Conservation (phyloP, 2,797 vertebrate genomes). For the Neoniphon sammara region DNA sequence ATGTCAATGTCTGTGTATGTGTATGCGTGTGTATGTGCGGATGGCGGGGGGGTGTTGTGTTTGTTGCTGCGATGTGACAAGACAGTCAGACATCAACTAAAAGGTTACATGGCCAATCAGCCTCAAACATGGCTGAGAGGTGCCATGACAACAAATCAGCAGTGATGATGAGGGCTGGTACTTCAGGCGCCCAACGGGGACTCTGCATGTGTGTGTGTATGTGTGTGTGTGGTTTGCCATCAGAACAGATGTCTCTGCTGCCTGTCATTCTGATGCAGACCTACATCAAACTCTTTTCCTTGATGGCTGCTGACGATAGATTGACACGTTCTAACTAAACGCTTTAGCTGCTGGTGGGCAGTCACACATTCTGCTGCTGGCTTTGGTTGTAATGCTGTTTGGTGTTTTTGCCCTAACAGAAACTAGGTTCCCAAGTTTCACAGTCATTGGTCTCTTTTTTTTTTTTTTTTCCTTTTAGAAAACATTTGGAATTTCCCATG, state of each 20-base stretch:
- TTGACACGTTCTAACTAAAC: constrained; percentile 57
- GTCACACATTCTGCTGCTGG: constrained; percentile 3
- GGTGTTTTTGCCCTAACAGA: constrained; percentile 19
- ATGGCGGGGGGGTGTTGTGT: constrained; percentile 27
- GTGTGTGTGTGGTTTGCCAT: constrained; percentile 48
- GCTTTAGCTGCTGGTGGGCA: constrained; percentile 34
- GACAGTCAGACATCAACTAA: constrained; percentile 63
- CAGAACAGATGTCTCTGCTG: constrained; percentile 63
- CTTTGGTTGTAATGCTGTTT: neutral
- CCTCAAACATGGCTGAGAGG: constrained; percentile 56
- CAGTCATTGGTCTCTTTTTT: constrained; percentile 51
- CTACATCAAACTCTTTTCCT: constrained; percentile 50
- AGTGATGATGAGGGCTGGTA: constrained; percentile 63
- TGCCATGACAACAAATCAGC: constrained; percentile 57
- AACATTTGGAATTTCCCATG: constrained; percentile 65
- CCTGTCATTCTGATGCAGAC: constrained; percentile 58
- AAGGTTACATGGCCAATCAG: constrained; percentile 69
- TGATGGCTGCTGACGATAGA: constrained; percentile 53
- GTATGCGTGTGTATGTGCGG: constrained; percentile 18
- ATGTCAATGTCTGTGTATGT: constrained; percentile 43
- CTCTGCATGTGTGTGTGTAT: neutral
- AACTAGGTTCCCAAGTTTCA: constrained; percentile 61
- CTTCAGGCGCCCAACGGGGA: constrained; percentile 20
- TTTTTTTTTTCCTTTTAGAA: constrained; percentile 31
- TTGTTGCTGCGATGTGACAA: constrained; percentile 59